These are phyloP conservation scores for Poecilus cupreus DNA, from an alignment of 2,888 invertebrate species.

Conservation along the genomic window DNA sequence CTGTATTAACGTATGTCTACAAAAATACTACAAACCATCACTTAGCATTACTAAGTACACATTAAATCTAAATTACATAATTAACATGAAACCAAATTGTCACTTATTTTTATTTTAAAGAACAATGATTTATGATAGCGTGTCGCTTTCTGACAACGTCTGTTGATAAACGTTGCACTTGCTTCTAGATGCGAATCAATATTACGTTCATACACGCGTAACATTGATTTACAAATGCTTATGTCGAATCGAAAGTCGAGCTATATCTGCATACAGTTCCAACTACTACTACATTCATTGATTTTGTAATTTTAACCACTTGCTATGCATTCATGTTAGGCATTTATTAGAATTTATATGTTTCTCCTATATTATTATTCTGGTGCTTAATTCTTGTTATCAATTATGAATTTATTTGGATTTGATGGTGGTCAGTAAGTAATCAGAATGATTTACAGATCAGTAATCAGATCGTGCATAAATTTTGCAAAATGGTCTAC, in stretches of 20 bases:
- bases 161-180: not conserved
- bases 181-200: slow-evolving; percentile 9
- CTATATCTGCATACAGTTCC: not conserved
- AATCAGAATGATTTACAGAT: too few species aligned
- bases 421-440: too few species aligned
- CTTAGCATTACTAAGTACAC: not conserved
- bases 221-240: slow-evolving; percentile 10
- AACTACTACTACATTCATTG: not conserved
- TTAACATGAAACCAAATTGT: not conserved
- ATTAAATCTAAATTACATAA: not conserved
- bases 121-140: not conserved
- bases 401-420: not conserved
- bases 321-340: not conserved
- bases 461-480: too few species aligned
- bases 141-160: not conserved
- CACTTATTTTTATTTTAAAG: not conserved
- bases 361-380: too few species aligned
- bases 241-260: not conserved
- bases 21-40: too few species aligned
- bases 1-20: too few species aligned
- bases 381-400: too few species aligned
- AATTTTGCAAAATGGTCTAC: too few species aligned
- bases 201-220: slow-evolving; percentile 10
- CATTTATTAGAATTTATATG: slow-evolving; percentile 13
- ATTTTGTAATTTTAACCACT: slow-evolving; percentile 19